Conservation (phyloP, 2,113 vertebrate species). For the Lamprotornis superbus region DNA sequence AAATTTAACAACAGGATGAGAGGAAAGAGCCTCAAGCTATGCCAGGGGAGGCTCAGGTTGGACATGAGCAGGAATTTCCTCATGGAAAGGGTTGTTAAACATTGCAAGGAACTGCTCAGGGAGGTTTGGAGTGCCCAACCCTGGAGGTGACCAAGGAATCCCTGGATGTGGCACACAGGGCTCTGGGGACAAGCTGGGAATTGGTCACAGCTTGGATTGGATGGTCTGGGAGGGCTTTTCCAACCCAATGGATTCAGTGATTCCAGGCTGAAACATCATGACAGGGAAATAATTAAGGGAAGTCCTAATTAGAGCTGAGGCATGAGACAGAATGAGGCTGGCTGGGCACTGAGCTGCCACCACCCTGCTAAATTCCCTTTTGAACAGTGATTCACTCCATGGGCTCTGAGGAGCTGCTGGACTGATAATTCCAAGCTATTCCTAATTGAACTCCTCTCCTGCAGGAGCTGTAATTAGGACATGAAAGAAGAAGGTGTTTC, state of each 20-base stretch:
- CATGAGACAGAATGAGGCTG: not conserved
- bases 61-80: not conserved
- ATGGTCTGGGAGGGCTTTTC: not conserved
- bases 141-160: not conserved
- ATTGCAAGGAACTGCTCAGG: not conserved
- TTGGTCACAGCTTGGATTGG: too few relatives aligned
- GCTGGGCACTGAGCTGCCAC: not conserved
- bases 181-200: not conserved
- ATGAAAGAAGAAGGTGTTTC: not conserved
- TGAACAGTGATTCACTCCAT: not conserved
- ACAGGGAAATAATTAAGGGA: not conserved
- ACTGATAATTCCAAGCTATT: not conserved
- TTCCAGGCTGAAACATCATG: not conserved
- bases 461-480: not conserved
- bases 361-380: not conserved
- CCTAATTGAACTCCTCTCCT: not conserved
- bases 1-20: not conserved
- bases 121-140: not conserved
- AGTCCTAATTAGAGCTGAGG: not conserved
- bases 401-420: not conserved
- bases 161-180: not conserved
- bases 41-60: not conserved
- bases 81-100: not conserved
- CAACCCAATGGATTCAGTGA: not conserved
- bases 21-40: not conserved